phyloP scores from a whole-genome alignment of 2,888 invertebrate species.

The Sycophila texana region DNA sequence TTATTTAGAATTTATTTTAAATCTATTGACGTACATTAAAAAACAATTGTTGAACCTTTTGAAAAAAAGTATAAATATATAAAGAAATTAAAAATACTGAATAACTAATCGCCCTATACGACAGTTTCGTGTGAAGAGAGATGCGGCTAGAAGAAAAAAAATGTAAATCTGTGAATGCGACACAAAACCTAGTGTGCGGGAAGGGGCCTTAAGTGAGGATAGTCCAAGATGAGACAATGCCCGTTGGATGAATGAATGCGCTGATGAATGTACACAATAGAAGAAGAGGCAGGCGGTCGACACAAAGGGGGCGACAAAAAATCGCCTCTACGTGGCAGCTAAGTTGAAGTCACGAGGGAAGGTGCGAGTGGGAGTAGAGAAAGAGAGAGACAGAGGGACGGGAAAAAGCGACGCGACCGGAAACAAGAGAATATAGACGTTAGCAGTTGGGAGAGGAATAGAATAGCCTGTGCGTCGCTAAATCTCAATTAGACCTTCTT shows the following conservation, averaged over 20 bases:
- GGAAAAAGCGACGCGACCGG: conserved; percentile 37
- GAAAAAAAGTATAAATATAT: too few relatives aligned
- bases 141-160: conserved; percentile 20
- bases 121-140: background rate
- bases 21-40: too few relatives aligned
- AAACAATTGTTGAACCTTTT: too few relatives aligned
- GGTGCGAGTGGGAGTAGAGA: conserved; percentile 38
- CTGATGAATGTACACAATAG: conserved; percentile 74
- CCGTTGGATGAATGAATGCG: conserved; percentile 73
- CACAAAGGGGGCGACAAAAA: conserved; percentile 70
- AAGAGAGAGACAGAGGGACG: conserved; percentile 9
- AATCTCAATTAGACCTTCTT: conserved; percentile 49
- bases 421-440: conserved; percentile 54
- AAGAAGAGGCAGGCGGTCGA: conserved; percentile 65
- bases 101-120: background rate
- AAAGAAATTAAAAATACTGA: too few relatives aligned
- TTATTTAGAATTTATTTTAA: too few relatives aligned
- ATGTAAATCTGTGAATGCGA: conserved; percentile 48
- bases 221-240: conserved; percentile 72
- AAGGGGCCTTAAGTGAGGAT: conserved; percentile 68
- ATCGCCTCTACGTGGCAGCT: conserved; percentile 57
- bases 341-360: conserved; percentile 48
- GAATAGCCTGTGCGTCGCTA: conserved; percentile 21
- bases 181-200: conserved; percentile 64
- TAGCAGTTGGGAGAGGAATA: conserved; percentile 30